Evolutionary conservation across 2,113 vertebrate species (phyloP).

Genomic region (Pelobates fuscus): DNA sequence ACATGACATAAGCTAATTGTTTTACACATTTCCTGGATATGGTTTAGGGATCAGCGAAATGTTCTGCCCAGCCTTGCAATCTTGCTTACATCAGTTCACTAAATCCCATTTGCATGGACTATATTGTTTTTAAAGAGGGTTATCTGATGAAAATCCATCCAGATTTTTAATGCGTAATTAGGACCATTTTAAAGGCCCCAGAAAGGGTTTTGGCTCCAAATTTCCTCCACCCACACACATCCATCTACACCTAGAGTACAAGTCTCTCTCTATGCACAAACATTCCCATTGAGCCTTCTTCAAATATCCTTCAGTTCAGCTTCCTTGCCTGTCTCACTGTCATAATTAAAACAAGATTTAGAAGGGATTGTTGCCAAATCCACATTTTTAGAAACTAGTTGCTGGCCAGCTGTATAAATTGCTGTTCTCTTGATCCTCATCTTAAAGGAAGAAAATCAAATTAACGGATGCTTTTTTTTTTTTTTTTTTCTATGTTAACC

Average conservation of each 20-base stretch:
- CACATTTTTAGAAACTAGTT: slow-evolving; percentile 1
- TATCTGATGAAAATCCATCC: not conserved
- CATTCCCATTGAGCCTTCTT: slow-evolving; percentile 24
- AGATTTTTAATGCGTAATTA: not conserved
- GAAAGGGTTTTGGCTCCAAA: not conserved
- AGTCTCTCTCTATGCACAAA: slow-evolving; percentile 23
- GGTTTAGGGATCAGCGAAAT: no score
- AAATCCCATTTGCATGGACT: not conserved
- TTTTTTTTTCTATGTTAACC: no score
- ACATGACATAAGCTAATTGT: no score
- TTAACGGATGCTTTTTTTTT: no score
- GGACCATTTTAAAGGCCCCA: not conserved
- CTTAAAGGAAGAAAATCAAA: no score
- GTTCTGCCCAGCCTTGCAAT: no score
- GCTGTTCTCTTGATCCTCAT: not conserved
- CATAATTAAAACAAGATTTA: slow-evolving; percentile 47
- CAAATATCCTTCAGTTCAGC: slow-evolving; percentile 26
- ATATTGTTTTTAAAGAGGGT: not conserved
- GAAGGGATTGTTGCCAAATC: slow-evolving; percentile 26
- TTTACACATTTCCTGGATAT: no score
- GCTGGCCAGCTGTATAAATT: not conserved
- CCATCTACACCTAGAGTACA: slow-evolving; percentile 34
- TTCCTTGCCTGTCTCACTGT: slow-evolving; percentile 14
- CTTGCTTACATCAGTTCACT: not conserved
- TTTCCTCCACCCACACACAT: slow-evolving; percentile 19